phyloP scores from a whole-genome alignment of 2,888 invertebrate species.

The Phasia obesa region DNA sequence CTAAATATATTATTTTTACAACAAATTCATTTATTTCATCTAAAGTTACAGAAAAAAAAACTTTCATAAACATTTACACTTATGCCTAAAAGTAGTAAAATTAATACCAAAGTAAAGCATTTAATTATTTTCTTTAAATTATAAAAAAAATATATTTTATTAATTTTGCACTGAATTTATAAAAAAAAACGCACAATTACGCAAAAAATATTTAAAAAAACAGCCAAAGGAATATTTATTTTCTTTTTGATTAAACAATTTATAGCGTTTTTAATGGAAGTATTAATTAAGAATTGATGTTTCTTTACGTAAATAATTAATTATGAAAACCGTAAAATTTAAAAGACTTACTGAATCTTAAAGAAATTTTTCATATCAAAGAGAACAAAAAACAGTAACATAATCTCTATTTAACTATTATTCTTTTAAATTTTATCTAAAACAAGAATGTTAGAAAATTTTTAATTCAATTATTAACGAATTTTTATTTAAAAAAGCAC shows the following conservation, averaged over 20 bases:
- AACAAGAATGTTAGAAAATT: slow-evolving; percentile 4
- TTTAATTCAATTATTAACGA: background rate
- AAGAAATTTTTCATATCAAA: slow-evolving; percentile 74
- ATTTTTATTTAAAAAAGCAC: slow-evolving; percentile 4
- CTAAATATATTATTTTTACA: slow-evolving; percentile 43
- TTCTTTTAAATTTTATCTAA: slow-evolving; percentile 7
- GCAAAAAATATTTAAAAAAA: slow-evolving; percentile 38
- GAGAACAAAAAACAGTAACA: slow-evolving; percentile 43
- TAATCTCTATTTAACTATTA: slow-evolving; percentile 28
- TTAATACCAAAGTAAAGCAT: slow-evolving; percentile 54
- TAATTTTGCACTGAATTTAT: slow-evolving; percentile 68
- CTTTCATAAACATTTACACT: slow-evolving; percentile 7
- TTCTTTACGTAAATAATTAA: slow-evolving; percentile 35
- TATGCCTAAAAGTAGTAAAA: slow-evolving; percentile 62
- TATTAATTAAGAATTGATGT: slow-evolving; percentile 46
- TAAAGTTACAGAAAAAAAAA: too few species aligned
- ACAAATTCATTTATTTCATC: slow-evolving; percentile 44
- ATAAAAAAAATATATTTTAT: slow-evolving; percentile 25
- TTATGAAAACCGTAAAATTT: slow-evolving; percentile 55
- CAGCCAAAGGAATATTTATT: slow-evolving; percentile 43
- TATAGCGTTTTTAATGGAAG: slow-evolving; percentile 44
- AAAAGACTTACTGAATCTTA: slow-evolving; percentile 75
- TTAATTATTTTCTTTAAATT: slow-evolving; percentile 38
- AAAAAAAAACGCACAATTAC: slow-evolving; percentile 67
- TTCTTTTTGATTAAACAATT: slow-evolving; percentile 40